Percentiles rank a stretch among this genome's conserved stretches.
Conservation (phyloP, 2,888 invertebrate species). For the Pachliopta kotzebuea region DNA sequence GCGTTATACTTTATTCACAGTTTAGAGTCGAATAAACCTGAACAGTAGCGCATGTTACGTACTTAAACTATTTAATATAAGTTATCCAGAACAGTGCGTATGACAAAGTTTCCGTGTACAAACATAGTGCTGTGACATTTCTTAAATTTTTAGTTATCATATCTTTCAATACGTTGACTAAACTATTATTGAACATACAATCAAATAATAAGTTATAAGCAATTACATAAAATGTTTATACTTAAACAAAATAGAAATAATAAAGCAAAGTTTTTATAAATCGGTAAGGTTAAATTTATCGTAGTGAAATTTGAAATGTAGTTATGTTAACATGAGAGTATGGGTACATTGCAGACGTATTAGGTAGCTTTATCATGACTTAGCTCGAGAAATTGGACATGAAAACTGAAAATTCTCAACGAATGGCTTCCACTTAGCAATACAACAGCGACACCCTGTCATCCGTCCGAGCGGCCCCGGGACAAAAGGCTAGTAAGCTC, state of each 20-base stretch:
- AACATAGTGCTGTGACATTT: slow-evolving; percentile 13
- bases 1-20: neutral
- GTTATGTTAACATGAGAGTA: neutral
- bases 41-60: slow-evolving; percentile 43
- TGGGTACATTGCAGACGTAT: neutral
- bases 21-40: slow-evolving; percentile 33
- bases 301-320: neutral
- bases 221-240: too few species aligned
- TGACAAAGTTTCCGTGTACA: slow-evolving; percentile 14
- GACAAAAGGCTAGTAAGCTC: slow-evolving; percentile 80
- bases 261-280: neutral
- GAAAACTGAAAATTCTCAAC: slow-evolving; percentile 51
- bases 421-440: slow-evolving; percentile 70
- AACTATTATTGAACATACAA: neutral
- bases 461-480: slow-evolving; percentile 73
- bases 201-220: neutral
- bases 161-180: neutral
- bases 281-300: neutral
- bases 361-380: slow-evolving; percentile 3
- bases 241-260: too few species aligned
- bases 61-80: slow-evolving; percentile 69
- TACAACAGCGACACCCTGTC: slow-evolving; percentile 79
- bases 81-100: slow-evolving; percentile 78
- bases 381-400: slow-evolving; percentile 23
- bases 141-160: neutral